Evolutionary conservation across 2,888 invertebrate species (phyloP).

Genomic region (Miltochrista miniata): DNA sequence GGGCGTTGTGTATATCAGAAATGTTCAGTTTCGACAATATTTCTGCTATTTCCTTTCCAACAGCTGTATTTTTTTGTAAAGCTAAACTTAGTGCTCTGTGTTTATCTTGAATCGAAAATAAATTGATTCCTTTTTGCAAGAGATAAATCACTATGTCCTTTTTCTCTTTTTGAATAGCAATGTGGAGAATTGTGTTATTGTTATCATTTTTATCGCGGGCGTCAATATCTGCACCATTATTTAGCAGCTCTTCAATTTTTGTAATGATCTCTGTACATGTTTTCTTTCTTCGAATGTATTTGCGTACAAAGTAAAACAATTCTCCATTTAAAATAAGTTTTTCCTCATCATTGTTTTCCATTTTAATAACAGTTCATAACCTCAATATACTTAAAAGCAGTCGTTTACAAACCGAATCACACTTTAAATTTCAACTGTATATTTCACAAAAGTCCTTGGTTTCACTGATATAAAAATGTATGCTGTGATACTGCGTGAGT

Average conservation of each 20-base stretch:
- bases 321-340: conserved; percentile 27
- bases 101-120: conserved; percentile 18
- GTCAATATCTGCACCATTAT: conserved; percentile 33
- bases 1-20: background rate
- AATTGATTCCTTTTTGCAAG: conserved; percentile 18
- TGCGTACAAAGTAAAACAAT: conserved; percentile 19
- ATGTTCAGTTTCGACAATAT: background rate
- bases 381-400: background rate
- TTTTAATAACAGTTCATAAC: conserved; percentile 1
- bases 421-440: background rate
- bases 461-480: background rate
- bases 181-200: conserved; percentile 32
- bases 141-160: conserved; percentile 26
- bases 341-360: conserved; percentile 17
- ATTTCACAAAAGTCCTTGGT: background rate
- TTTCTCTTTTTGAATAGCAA: conserved; percentile 26
- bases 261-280: conserved; percentile 21
- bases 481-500: no score
- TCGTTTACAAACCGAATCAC: background rate
- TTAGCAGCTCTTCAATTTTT: conserved; percentile 23
- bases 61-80: conserved; percentile 16
- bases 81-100: conserved; percentile 30
- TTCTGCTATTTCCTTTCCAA: conserved; percentile 22
- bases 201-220: conserved; percentile 26
- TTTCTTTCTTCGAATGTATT: conserved; percentile 27